phyloP scores from a whole-genome alignment of 1,140 invertebrate species.

The Yoshiicerus persimilis region DNA sequence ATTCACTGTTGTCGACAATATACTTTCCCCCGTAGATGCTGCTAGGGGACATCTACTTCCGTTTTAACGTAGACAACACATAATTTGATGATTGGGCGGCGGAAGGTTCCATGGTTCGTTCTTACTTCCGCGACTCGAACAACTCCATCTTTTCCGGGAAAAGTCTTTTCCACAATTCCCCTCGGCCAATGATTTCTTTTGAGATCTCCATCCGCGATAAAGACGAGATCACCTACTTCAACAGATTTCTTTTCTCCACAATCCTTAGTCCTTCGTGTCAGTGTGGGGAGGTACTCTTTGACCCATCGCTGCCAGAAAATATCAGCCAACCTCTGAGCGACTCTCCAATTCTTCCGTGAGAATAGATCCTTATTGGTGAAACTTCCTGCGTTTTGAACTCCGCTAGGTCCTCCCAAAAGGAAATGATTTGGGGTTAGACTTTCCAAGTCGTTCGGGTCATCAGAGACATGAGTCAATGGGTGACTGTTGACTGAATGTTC shows the following conservation, averaged over 20 bases:
- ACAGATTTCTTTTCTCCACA: not conserved
- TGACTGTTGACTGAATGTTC: conserved; percentile 48
- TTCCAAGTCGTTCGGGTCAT: not conserved
- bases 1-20: no score
- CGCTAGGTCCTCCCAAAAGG: conserved; percentile 20
- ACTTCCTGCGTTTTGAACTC: not conserved
- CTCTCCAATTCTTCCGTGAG: conserved; percentile 12
- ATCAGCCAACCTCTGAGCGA: conserved; percentile 19
- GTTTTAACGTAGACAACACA: no score
- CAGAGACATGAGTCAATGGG: conserved; percentile 45
- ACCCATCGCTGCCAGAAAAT: conserved; percentile 40
- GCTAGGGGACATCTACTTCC: no score
- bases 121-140: no score
- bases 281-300: conserved; percentile 30
- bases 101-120: no score
- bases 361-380: not conserved
- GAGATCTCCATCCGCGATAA: not conserved
- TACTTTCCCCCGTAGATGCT: no score
- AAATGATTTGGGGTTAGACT: conserved; percentile 49
- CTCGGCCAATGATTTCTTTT: not conserved
- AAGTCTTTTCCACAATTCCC: not conserved
- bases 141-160: no score
- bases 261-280: conserved; percentile 31
- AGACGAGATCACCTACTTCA: not conserved
- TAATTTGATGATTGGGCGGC: no score